Base-by-base conservation (phyloP, 2,797 vertebrate genomes). In the Poliocrania exsul region DNA sequence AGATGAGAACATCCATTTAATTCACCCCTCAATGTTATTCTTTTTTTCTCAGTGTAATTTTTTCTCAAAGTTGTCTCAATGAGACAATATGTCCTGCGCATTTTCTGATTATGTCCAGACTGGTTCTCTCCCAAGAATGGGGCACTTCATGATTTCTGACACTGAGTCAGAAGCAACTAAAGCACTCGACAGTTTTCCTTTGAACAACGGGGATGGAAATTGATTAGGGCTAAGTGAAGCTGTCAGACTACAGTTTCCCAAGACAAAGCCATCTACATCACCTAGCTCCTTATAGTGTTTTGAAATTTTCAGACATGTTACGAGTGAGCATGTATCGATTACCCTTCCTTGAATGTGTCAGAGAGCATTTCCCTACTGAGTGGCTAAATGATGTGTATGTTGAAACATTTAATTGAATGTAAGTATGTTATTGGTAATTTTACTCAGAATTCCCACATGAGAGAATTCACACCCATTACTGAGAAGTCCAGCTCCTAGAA, bases 241-340 rank as follows among this genome's bases (percentile, higher is more conserved):
- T 94, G 84, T 91, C 93, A 89, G 84, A 28, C 69, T 80, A 78
- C 57, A 77, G 67, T 94, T 94, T 93, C 69, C 90, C 82, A 86
- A 91, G 60, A 93, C 87, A 95, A 90, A 95, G 85, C 65, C 91
- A 88, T 90, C 94, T 91, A 51, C 81, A 72, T 79, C 92, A 75
- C 64, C 66, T 46, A 64, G 75, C 37, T 91, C 73, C 56, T 88
- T 38, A 75, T 0, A 92, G 73, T 56, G 86, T 79, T 96, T 77
- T 66, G 62, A 75, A 91, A 84, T 93, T 38, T 86, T 85, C 87
- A 93, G 90, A 88, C 62, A 20, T 7, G 80, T 50, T 82, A 51
- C 61, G 29, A 61, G 85, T 33, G 72, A 92, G 91, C 66, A 31
- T 4, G 0, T 90, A 93, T 91, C 0, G 49, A 96, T 90, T 70